Evolutionary conservation across 2,888 invertebrate genomes (phyloP), one percentile per base, ranked within the genome.

Genomic region (Orchesella flavescens): DNA sequence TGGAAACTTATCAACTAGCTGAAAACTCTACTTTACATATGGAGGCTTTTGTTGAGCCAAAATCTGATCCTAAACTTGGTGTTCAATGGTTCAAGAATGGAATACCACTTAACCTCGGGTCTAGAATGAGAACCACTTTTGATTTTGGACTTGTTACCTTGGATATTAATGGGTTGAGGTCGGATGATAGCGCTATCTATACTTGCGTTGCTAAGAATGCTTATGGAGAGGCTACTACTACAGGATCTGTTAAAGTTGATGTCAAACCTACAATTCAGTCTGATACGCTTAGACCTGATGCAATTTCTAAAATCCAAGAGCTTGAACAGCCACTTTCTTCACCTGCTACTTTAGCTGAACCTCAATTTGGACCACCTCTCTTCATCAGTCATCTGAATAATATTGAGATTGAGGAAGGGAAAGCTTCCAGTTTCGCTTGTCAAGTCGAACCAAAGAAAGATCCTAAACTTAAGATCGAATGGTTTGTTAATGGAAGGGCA

Each of bases 141-240:
- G 99, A 99, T 90, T 99, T 99, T 91, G 99, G 99, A 68, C 93
- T 97, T 84, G 98, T 99, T 0, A 96, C 97, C 0, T 91, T 98
- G 43, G 96, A 97, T 17, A 94, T 98, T 84, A 95, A 96, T 89
- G 94, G 96, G 1, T 89, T 97, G 61, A 93, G 97, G 88, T 93
- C 93, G 69, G 97, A 97, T 89, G 98, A 99, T 91, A 24, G 46
- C 2, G 80, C 97, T 7, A 95, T 97, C 88, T 99, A 98, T 90
- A 97, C 97, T 1, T 98, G 98, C 91, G 95, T 95, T 90, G 98
- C 97, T 0, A 95, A 94, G 13, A 99, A 99, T 90, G 92, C 83
- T 3, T 75, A 78, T 81, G 99, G 99, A 61, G 97, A 98, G 92
- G 98, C 97, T 77, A 96, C 97, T 19, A 97, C 97, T 1, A 97